These are phyloP conservation scores for Megalopta genalis DNA, from an alignment of 1,140 invertebrate genomes.

Conservation along the genomic window DNA sequence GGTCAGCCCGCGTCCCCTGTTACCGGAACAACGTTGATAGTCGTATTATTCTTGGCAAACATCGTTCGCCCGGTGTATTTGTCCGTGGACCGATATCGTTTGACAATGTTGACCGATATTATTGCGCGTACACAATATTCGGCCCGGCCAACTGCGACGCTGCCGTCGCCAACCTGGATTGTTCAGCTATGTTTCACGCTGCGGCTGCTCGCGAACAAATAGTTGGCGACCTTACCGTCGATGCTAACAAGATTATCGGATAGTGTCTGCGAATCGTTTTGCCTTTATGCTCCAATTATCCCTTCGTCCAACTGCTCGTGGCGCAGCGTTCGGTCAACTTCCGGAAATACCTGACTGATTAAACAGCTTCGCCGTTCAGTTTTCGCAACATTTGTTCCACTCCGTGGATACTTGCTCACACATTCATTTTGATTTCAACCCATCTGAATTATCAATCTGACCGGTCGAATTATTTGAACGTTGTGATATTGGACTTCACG, in stretches of 20 bases:
- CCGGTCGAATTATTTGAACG: too few relatives aligned
- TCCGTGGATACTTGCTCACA: too few relatives aligned
- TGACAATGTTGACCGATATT: conserved; percentile 13
- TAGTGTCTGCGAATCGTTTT: not conserved
- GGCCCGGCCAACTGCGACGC: not conserved
- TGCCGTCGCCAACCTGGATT: too few relatives aligned
- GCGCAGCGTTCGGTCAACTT: too few relatives aligned
- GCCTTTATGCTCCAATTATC: too few relatives aligned
- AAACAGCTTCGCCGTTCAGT: too few relatives aligned
- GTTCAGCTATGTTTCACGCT: not conserved
- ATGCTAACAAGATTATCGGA: not conserved
- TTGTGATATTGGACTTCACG: too few relatives aligned
- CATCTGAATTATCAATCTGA: too few relatives aligned
- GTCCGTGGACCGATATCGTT: conserved; percentile 2
- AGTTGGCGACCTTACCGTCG: not conserved
- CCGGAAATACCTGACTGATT: too few relatives aligned
- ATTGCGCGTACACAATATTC: conserved; percentile 11
- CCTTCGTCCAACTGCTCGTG: too few relatives aligned
- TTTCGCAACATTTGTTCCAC: too few relatives aligned
- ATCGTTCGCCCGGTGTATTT: not conserved
- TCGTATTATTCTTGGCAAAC: conserved; percentile 13
- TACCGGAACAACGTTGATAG: not conserved
- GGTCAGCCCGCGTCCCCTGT: not conserved
- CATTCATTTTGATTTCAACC: too few relatives aligned
- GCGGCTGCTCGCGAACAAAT: not conserved